Percentiles rank a stretch among this genome's conserved stretches.
Conservation (phyloP, 2,888 invertebrate genomes). For the Ennomos erosarius region DNA sequence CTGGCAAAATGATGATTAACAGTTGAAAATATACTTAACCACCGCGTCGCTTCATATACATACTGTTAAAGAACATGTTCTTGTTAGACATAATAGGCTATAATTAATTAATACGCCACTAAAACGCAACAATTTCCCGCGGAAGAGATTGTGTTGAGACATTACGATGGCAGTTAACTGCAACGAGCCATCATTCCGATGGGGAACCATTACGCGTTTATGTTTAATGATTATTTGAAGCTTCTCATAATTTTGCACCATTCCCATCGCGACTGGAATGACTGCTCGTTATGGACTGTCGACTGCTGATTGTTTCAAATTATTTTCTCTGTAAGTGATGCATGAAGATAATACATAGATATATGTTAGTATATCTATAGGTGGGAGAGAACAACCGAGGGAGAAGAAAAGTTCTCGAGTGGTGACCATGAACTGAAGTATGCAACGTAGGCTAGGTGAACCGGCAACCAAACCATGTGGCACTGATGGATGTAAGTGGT, state of each 20-base stretch:
- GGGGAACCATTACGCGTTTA: slow-evolving; percentile 80
- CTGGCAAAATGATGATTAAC: too few relatives aligned
- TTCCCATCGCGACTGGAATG: slow-evolving; percentile 66
- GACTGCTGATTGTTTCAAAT: slow-evolving; percentile 61
- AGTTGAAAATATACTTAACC: slow-evolving; percentile 48
- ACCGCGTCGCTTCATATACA: slow-evolving; percentile 51
- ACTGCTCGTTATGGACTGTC: slow-evolving; percentile 68
- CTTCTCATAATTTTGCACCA: slow-evolving; percentile 75
- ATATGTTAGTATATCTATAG: too few relatives aligned
- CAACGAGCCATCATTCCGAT: slow-evolving; percentile 76
- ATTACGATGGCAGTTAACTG: slow-evolving; percentile 77
- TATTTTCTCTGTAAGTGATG: slow-evolving; percentile 45
- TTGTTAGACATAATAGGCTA: slow-evolving; percentile 73
- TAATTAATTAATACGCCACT: slow-evolving; percentile 77
- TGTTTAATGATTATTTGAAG: slow-evolving; percentile 82
- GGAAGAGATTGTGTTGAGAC: slow-evolving; percentile 78
- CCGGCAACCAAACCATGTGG: too few relatives aligned
- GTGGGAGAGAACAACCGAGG: too few relatives aligned
- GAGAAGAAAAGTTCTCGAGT: too few relatives aligned
- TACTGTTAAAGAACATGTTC: slow-evolving; percentile 69
- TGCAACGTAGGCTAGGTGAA: too few relatives aligned
- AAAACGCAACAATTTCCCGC: slow-evolving; percentile 71
- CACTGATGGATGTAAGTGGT: too few relatives aligned
- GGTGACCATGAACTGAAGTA: too few relatives aligned
- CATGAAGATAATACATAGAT: too few relatives aligned